Base-by-base conservation (phyloP, 2,888 invertebrate genomes). In the Diloba caeruleocephala region DNA sequence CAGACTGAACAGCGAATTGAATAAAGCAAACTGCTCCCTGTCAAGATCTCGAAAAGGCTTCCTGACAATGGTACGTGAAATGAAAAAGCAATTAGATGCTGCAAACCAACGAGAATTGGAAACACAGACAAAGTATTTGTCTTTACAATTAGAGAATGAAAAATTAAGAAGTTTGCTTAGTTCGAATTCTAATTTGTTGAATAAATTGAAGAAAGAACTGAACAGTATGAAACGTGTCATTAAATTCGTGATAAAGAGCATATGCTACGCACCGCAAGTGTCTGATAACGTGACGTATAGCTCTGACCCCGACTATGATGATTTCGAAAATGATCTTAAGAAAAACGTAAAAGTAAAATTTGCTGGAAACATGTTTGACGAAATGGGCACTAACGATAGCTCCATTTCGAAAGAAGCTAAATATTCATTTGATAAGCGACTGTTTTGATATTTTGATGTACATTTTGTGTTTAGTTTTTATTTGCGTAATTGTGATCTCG, bases 101-200 rank as follows among this genome's bases (percentile, higher is more conserved):
- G 79, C 81, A 0, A 82, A 78, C 62, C 71, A 80, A 13, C 70
- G 81, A 14, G 90, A 90, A 57, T 38, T 81, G 14, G 85, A 85
- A 25, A 72, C 69, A 31, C 84, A 82, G 44, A 52, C 78, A 3
- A 81, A 76, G 31, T 85, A 80, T 67, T 43, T 88, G 37, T 50
- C 60, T 6, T 56, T 90, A 43, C 84, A 82, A 56, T 61, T 92
- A 29, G 92, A 92, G 43, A 91, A 90, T 39, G 88, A 89, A 54
- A 92, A 90, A 72, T 64, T 91, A 13, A 84, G 75, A 50, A 72
- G 79, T 12, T 45, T 85, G 9, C 60, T 91, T n/a, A 78, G 82
- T 3, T 85, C 83, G 0, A 90, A 88, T 76, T 71, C 81, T 8
- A 85, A 80, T 64, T 59, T 87, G 36, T 56, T 87, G 1, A 63